Evolutionary conservation across 2,113 vertebrate genomes (phyloP).

Genomic region (Periophthalmodon schlosseri): DNA sequence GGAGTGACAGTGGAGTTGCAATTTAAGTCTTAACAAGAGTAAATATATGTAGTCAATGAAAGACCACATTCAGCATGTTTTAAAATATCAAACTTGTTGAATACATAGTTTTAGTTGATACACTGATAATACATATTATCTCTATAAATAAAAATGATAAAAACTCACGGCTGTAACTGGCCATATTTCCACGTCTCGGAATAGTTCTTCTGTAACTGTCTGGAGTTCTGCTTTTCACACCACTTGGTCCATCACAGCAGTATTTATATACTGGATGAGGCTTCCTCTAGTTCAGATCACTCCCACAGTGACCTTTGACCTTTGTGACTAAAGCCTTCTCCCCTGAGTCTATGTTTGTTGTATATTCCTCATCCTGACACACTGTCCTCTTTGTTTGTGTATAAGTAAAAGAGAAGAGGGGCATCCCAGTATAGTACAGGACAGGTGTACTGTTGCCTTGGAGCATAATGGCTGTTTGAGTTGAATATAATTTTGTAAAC

Average conservation of each 20-base stretch:
- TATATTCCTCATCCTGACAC: slow-evolving; percentile 15
- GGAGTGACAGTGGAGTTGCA: neutral
- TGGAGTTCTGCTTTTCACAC: slow-evolving; percentile 9
- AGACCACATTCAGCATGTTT: too few species aligned
- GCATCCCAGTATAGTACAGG: neutral
- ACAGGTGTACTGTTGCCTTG: neutral
- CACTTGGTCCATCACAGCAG: slow-evolving; percentile 19
- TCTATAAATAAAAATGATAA: neutral
- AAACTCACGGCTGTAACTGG: neutral
- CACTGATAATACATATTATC: neutral
- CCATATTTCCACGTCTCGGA: slow-evolving; percentile 26
- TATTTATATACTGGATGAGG: slow-evolving; percentile 54
- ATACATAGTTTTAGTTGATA: neutral
- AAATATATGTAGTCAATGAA: too few species aligned
- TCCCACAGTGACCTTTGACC: slow-evolving; percentile 58
- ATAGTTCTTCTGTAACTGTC: neutral
- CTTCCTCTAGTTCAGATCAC: slow-evolving; percentile 30
- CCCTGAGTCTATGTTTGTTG: slow-evolving; percentile 20
- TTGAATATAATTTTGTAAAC: neutral
- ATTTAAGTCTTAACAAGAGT: too few species aligned
- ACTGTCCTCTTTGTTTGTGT: slow-evolving; percentile 20
- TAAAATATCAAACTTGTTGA: too few species aligned
- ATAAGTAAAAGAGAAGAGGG: neutral
- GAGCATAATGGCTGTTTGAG: neutral
- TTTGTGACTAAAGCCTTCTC: slow-evolving; percentile 42